Base-by-base conservation (phyloP, 2,888 invertebrate species). In the Elaeidobius kamerunicus region DNA sequence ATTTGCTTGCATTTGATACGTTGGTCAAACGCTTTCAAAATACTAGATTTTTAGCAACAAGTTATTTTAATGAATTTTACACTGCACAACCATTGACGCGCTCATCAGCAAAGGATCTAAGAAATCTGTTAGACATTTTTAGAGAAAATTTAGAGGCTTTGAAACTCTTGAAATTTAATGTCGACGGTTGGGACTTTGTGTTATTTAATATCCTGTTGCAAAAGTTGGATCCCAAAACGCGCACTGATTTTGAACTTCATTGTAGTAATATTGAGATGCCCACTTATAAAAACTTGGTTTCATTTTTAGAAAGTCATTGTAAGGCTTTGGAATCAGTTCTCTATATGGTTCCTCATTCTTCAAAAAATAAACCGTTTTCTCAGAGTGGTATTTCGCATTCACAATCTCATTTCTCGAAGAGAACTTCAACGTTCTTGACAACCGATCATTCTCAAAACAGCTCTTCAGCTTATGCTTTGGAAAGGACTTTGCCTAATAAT, bases 271-370 rank as follows among this genome's bases (percentile, higher is more conserved):
- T 5, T 20, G 7, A 41, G 9, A 20, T 23, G n/a, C 19, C 23
- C 3, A 23, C 23, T 12, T 23, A 20, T 23, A 19, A 41, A 23
- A 14, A 23, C 7, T 14, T 41, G 7, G 27, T 11, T 14, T 6
- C 4, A 4, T 41, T 23, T 19, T 14, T 41, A 12, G 23, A 19
- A n/a, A 14, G 14, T 7, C 41, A 41, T 23, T 41, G 41, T 27
- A 41, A 15, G 12, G 41, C 23, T 23, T 41, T 41, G 15, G 41
- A 41, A 14, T 41, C 41, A 23, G 23, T 23, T 7, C n/a, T 11
- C 4, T 14, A 16, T 16, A 18, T 16, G 32, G 32, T 32, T 9
- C 32, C 32, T 4, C n/a, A 5, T 4, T 32, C 32, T 4, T 23
- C 9, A 4, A 23, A 23, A 23, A 23, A 23, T 23, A 23, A 23